phyloP scores from a whole-genome alignment of 1,140 invertebrate genomes.

The Macrostomum lignano region DNA sequence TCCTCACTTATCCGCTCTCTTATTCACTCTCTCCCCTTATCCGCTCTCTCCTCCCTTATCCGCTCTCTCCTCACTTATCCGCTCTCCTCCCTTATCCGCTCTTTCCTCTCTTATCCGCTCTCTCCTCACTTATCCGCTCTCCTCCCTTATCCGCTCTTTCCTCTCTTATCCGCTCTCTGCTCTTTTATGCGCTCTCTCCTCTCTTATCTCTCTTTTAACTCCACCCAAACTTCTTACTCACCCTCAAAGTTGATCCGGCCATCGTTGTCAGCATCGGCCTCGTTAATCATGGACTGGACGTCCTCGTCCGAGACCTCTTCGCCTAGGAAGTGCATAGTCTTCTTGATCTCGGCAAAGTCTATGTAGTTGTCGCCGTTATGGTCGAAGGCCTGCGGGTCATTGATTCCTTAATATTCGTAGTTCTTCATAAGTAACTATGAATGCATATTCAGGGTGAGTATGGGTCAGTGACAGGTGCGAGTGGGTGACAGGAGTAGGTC shows the following conservation, averaged over 20 bases:
- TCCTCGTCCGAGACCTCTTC: slow-evolving; percentile 2
- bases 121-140: no score
- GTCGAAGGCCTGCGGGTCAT: slow-evolving; percentile 5
- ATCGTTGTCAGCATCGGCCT: slow-evolving; percentile 6
- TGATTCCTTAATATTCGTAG: neutral
- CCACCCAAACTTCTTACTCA: neutral
- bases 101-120: no score
- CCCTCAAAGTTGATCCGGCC: slow-evolving; percentile 5
- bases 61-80: no score
- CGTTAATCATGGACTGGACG: slow-evolving; percentile 2
- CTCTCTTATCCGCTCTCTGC: no score
- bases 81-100: no score
- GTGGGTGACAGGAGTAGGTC: neutral
- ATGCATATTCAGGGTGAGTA: neutral
- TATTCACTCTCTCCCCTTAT: no score
- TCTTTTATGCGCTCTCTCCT: no score
- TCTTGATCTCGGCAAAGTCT: slow-evolving; percentile 5
- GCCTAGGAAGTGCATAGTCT: slow-evolving; percentile 3
- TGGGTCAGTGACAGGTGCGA: neutral
- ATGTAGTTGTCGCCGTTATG: slow-evolving; percentile 5
- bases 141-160: no score
- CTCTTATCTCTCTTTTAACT: no score
- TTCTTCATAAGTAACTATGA: neutral
- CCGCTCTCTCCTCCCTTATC: no score
- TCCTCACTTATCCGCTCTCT: no score